Evolutionary conservation across 2,113 vertebrate species (phyloP), one percentile per base, ranked within the genome.

Genomic region (Odocoileus virginianus): DNA sequence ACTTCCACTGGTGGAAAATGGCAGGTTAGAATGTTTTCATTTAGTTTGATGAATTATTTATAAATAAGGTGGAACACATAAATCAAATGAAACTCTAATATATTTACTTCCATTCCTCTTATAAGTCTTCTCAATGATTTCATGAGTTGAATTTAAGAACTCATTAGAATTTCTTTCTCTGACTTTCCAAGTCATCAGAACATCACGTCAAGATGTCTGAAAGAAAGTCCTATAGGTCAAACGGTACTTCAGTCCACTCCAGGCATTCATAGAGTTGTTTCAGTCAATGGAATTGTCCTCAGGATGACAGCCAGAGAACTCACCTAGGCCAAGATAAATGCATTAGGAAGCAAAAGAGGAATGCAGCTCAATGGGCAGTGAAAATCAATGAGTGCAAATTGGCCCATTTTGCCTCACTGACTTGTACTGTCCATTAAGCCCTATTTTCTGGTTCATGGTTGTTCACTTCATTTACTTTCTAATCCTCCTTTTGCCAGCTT

Each of bases 401-500:
- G 97, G 93, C 79, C 96, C 89, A 97, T 98, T 97, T 95, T 98
- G 96, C 97, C 96, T 97, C 86, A 60, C 95, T 95, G 97, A 91
- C 89, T 97, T 61, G 79, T 94, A 36, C 93, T 95, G 92, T 97
- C 98, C 98, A 97, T 98, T 98, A 98, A 97, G 61, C 89, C 93
- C 89, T 95, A 96, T 98, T 98, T 98, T 93, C 97, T 98, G 97
- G 98, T 98, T 98, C 95, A 91, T 98, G 95, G 95, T 91, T 95
- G 95, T 96, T 98, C 98, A 97, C 95, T 97, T 97, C 98, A 96
- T 98, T 98, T 98, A 89, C 91, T 98, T 94, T 81, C 96, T 98
- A 98, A 98, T 98, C 97, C 97, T 94, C 90, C 97, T 97, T 97
- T 97, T 64, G 93, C 96, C 98, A 93, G 81, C 61, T 96, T 98